phyloP scores from a whole-genome alignment of 2,888 invertebrate species.

The Tinea semifulvella region DNA sequence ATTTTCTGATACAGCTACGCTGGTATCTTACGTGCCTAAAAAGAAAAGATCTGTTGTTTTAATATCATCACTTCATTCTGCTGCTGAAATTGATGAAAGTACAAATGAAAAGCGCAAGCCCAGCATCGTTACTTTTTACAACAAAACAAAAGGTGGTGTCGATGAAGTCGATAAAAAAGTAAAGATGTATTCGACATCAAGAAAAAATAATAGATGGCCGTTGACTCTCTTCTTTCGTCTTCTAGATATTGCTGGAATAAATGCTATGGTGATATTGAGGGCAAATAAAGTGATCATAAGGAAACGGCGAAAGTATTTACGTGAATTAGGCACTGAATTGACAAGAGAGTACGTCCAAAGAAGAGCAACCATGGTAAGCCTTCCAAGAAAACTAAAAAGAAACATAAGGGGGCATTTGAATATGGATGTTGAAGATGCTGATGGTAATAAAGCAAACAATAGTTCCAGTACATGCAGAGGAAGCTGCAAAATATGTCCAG shows the following conservation, averaged over 20 bases:
- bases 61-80: slow-evolving; percentile 27
- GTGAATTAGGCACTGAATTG: slow-evolving; percentile 15
- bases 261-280: too few relatives aligned
- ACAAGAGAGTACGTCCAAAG: slow-evolving; percentile 18
- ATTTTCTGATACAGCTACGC: slow-evolving; percentile 10
- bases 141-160: slow-evolving; percentile 25
- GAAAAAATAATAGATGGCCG: slow-evolving; percentile 27
- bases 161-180: slow-evolving; percentile 24
- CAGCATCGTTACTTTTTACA: slow-evolving; percentile 26
- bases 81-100: slow-evolving; percentile 23
- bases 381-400: slow-evolving; percentile 18
- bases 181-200: slow-evolving; percentile 21
- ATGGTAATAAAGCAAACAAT: slow-evolving; percentile 18
- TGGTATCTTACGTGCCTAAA: slow-evolving; percentile 21
- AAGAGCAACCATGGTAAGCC: too few relatives aligned
- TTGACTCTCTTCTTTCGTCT: slow-evolving; percentile 23
- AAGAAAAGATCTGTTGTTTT: slow-evolving; percentile 26
- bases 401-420: slow-evolving; percentile 19
- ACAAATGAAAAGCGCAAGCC: slow-evolving; percentile 24
- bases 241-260: too few relatives aligned
- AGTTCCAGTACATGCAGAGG: too few relatives aligned
- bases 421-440: slow-evolving; percentile 16
- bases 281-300: too few relatives aligned
- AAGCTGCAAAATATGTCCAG: too few relatives aligned
- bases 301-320: slow-evolving; percentile 16